phyloP scores from a whole-genome alignment of 2,888 invertebrate species.

The Elmis aenea region DNA sequence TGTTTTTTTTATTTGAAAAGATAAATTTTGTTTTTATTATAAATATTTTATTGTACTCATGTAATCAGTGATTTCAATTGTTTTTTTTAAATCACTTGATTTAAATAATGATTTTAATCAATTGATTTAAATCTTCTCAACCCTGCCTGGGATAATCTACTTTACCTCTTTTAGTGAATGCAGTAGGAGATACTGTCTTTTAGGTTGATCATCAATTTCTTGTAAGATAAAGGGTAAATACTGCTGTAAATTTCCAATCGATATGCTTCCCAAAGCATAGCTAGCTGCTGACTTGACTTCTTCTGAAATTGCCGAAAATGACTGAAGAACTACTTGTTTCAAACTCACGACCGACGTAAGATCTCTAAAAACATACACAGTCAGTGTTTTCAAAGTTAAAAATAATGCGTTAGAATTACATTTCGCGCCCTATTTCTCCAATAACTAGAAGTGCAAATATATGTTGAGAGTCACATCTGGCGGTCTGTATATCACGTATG shows the following conservation, averaged over 20 bases:
- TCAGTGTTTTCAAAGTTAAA: not conserved
- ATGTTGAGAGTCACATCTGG: constrained; percentile 72
- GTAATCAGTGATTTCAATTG: too few relatives aligned
- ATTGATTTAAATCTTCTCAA: too few relatives aligned
- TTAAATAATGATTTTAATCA: too few relatives aligned
- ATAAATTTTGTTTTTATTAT: too few relatives aligned
- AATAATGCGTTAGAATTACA: constrained; percentile 56
- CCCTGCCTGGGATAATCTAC: too few relatives aligned
- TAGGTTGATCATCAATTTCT: constrained; percentile 92
- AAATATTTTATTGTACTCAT: too few relatives aligned
- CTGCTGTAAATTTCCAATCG: constrained; percentile 89
- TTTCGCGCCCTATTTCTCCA: constrained; percentile 93
- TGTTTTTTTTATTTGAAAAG: too few relatives aligned
- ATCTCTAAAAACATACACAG: constrained; percentile 53
- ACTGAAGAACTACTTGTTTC: constrained; percentile 74
- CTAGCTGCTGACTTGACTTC: constrained; percentile 98
- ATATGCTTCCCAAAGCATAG: constrained; percentile 92
- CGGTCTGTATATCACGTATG: constrained; percentile 67
- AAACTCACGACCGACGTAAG: constrained; percentile 70
- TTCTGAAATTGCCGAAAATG: constrained; percentile 88
- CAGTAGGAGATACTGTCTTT: constrained; percentile 89
- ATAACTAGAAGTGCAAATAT: constrained; percentile 92
- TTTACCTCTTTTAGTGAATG: constrained; percentile 97
- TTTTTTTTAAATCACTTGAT: too few relatives aligned
- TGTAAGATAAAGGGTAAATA: constrained; percentile 91